Percentiles rank a stretch among this genome's conserved stretches.
Conservation (phyloP, 2,888 invertebrate genomes). For the Hyles lineata region DNA sequence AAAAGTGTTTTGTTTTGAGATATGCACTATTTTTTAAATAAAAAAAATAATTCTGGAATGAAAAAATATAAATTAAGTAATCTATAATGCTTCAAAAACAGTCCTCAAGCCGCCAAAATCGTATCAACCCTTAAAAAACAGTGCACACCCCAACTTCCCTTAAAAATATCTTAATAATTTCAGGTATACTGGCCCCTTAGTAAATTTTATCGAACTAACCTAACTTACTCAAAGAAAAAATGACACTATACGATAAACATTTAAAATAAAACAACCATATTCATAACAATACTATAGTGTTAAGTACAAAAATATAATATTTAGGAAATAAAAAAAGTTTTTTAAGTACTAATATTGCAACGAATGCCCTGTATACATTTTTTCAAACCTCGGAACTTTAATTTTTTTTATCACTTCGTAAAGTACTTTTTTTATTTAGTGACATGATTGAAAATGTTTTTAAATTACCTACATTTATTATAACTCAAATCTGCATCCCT, state of each 20-base stretch:
- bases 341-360: constrained; percentile 68
- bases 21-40: background rate
- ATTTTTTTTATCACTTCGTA: background rate
- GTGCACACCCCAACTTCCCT: constrained; percentile 23
- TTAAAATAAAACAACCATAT: constrained; percentile 23
- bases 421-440: background rate
- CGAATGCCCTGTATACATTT: constrained; percentile 59
- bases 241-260: constrained; percentile 23
- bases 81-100: too few species aligned
- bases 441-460: background rate
- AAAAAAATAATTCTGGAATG: too few species aligned
- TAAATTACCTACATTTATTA: background rate
- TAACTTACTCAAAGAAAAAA: constrained; percentile 4
- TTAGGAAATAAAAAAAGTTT: constrained; percentile 41
- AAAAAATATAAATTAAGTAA: too few species aligned
- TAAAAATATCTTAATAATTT: constrained; percentile 53
- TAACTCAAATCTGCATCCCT: too few species aligned
- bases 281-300: constrained; percentile 37
- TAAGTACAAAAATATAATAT: constrained; percentile 41
- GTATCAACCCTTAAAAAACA: background rate
- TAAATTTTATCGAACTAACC: constrained; percentile 13
- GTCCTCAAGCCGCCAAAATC: background rate
- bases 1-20: constrained; percentile 15
- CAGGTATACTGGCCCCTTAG: constrained; percentile 75
- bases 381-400: constrained; percentile 21